Percentiles rank a stretch among this genome's conserved stretches.
These are phyloP conservation scores for Pandemis heparana DNA, from an alignment of 2,888 invertebrate genomes.

Conservation along the genomic window DNA sequence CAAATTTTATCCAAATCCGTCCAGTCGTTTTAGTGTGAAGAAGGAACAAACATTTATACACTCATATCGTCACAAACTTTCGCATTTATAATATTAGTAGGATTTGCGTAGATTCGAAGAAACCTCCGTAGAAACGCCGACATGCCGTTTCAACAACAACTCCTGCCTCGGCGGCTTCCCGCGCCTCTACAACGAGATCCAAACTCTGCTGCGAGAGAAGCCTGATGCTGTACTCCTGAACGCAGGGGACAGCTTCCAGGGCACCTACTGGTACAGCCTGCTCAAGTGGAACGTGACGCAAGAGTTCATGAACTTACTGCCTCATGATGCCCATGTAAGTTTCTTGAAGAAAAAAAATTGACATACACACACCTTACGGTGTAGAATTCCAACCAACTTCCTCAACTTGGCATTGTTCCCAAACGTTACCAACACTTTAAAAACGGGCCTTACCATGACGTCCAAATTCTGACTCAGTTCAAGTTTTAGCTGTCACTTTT, in stretches of 20 bases:
- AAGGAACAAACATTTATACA: too few relatives aligned
- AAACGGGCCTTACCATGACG: too few relatives aligned
- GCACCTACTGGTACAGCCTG: conserved; percentile 93
- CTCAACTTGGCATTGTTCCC: too few relatives aligned
- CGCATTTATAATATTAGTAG: too few relatives aligned
- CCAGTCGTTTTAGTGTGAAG: too few relatives aligned
- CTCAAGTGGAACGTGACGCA: conserved; percentile 91
- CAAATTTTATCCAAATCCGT: too few relatives aligned
- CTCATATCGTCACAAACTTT: too few relatives aligned
- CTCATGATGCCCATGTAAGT: conserved; percentile 91
- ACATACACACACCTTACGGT: too few relatives aligned
- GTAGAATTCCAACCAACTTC: too few relatives aligned
- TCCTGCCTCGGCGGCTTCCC: conserved; percentile 90
- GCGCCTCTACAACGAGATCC: conserved; percentile 86
- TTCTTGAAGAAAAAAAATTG: neutral
- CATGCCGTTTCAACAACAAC: conserved; percentile 81
- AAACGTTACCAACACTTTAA: too few relatives aligned
- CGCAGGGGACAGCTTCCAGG: conserved; percentile 94
- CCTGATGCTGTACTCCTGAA: conserved; percentile 89
- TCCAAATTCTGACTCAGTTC: too few relatives aligned
- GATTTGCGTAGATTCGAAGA: conserved; percentile 86
- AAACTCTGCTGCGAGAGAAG: conserved; percentile 74
- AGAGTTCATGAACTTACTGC: conserved; percentile 90
- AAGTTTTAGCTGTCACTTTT: too few relatives aligned
- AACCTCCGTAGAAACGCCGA: conserved; percentile 83